Evolutionary conservation across 2,797 vertebrate genomes (phyloP).

Genomic region (Rhyacichthys aspro): DNA sequence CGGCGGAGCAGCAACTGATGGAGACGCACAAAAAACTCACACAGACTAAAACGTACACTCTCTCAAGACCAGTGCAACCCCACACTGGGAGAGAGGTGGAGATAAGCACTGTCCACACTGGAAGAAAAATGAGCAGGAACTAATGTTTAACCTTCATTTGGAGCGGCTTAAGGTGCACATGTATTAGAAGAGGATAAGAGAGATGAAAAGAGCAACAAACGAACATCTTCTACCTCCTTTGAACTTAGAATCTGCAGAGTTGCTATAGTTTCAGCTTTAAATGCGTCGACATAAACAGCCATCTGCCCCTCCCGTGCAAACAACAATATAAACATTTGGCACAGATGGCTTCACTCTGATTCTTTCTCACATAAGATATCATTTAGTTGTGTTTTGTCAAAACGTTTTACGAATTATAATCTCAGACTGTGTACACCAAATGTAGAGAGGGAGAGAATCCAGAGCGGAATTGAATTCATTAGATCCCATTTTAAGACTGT

Average conservation of each 20-base stretch:
- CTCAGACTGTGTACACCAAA: conserved; percentile 26
- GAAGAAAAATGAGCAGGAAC: conserved; percentile 5
- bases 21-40: conserved; percentile 28
- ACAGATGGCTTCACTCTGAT: conserved; percentile 37
- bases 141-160: conserved; percentile 26
- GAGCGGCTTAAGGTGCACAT: conserved; percentile 6
- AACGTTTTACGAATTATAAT: conserved; percentile 29
- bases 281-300: conserved; percentile 31
- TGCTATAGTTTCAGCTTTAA: conserved; percentile 8
- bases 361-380: conserved; percentile 31
- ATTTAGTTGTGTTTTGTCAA: conserved; percentile 49
- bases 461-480: background rate
- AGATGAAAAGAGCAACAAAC: background rate
- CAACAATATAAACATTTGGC: conserved; percentile 35
- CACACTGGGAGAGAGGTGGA: background rate
- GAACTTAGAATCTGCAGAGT: conserved; percentile 21
- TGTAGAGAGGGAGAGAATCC: conserved; percentile 22
- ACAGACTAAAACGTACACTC: background rate
- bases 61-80: background rate
- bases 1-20: conserved; percentile 33
- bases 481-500: conserved; percentile 4
- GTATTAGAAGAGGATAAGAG: background rate
- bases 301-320: conserved; percentile 26
- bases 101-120: background rate
- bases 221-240: background rate